These are phyloP conservation scores for Xanthorhoe spadicearia DNA, from an alignment of 2,888 invertebrate genomes.

Conservation along the genomic window DNA sequence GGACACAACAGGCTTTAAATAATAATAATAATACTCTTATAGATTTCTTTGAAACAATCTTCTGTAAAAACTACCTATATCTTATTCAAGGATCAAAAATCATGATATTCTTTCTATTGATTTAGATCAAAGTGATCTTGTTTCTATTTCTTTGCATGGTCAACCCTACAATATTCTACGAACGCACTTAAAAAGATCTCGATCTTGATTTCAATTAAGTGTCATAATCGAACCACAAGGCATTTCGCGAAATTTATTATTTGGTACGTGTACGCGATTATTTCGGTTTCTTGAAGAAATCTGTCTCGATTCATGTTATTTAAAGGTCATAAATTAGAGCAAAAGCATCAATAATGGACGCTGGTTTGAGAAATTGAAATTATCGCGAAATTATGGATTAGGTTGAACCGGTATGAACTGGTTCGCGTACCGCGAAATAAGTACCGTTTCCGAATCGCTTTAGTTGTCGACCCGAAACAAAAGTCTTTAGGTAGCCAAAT, in stretches of 20 bases:
- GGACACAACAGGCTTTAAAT: no score
- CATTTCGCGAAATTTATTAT: slow-evolving; percentile 76
- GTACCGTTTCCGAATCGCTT: no score
- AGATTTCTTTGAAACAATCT: no score
- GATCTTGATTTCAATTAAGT: slow-evolving; percentile 82
- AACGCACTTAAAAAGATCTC: slow-evolving; percentile 74
- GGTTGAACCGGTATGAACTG: background rate
- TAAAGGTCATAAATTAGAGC: slow-evolving; percentile 37
- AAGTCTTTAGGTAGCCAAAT: no score
- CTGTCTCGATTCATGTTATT: slow-evolving; percentile 33
- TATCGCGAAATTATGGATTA: slow-evolving; percentile 19
- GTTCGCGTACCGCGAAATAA: background rate
- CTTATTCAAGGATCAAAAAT: no score
- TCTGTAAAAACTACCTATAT: no score
- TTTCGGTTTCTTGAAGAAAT: slow-evolving; percentile 19
- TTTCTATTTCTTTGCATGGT: no score
- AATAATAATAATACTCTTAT: no score
- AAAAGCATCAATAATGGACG: slow-evolving; percentile 20
- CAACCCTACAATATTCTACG: slow-evolving; percentile 76
- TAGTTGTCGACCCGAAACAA: no score
- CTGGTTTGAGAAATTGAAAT: slow-evolving; percentile 27
- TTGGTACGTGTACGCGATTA: slow-evolving; percentile 61
- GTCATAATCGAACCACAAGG: slow-evolving; percentile 73
- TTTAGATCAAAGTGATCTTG: no score
- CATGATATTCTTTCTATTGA: no score